These are phyloP conservation scores for Cetonia aurata DNA, from an alignment of 2,888 invertebrate species.

Conservation along the genomic window DNA sequence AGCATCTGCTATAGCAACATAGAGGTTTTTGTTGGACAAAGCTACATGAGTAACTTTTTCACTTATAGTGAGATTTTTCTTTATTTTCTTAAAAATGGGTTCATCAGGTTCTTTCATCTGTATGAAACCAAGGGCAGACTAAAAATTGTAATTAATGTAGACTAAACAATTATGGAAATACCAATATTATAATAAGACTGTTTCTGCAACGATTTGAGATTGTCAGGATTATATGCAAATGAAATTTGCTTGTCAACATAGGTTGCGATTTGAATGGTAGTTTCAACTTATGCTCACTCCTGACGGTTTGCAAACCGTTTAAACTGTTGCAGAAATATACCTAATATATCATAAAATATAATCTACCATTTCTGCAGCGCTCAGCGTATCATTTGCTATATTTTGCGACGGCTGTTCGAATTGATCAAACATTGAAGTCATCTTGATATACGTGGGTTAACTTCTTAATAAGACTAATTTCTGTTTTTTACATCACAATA, in stretches of 20 bases:
- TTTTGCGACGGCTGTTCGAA: slow-evolving; percentile 83
- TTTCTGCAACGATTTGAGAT: too few relatives aligned
- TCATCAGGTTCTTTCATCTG: slow-evolving; percentile 78
- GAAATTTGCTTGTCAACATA: too few relatives aligned
- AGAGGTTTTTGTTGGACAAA: slow-evolving; percentile 85
- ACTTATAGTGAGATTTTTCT: slow-evolving; percentile 83
- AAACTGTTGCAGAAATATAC: too few relatives aligned
- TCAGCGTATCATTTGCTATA: slow-evolving; percentile 63
- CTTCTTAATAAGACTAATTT: background rate
- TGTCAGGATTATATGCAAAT: too few relatives aligned
- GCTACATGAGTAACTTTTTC: slow-evolving; percentile 84
- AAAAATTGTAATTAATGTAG: slow-evolving; percentile 44
- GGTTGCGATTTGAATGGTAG: too few relatives aligned
- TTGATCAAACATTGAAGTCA: slow-evolving; percentile 89
- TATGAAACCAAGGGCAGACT: slow-evolving; percentile 69
- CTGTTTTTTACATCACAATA: too few relatives aligned
- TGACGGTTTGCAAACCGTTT: too few relatives aligned
- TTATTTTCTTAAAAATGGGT: slow-evolving; percentile 89
- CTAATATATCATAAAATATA: too few relatives aligned
- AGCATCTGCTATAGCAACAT: slow-evolving; percentile 79
- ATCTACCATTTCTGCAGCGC: slow-evolving; percentile 68
- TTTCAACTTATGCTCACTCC: too few relatives aligned
- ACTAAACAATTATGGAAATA: background rate
- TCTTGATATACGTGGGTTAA: slow-evolving; percentile 59
- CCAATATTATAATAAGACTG: too few relatives aligned